A percentile compares a stretch with the other conserved stretches of the same genome.
Conservation (phyloP, 1,140 invertebrate species). For the Drosophila kohkoa region DNA sequence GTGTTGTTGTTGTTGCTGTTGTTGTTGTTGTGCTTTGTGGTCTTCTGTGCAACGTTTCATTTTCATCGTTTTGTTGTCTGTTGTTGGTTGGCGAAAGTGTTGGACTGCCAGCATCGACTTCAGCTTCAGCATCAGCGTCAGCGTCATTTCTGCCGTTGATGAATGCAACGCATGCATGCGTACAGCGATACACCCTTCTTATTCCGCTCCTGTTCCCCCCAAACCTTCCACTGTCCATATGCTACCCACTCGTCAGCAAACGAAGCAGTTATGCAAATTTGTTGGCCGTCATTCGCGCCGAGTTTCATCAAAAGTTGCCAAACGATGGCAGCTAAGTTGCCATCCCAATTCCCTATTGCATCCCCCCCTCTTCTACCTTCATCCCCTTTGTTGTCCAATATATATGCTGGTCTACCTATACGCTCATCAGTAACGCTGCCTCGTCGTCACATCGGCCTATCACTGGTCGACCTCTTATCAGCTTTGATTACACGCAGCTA, state of each 20-base stretch:
- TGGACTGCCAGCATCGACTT: conserved; percentile 27
- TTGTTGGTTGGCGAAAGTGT: conserved; percentile 42
- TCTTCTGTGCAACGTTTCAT: conserved; percentile 68
- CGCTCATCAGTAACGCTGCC: background rate
- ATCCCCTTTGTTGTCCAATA: background rate
- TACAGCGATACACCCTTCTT: conserved; percentile 50
- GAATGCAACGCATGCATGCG: conserved; percentile 82
- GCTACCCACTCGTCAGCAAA: conserved; percentile 49
- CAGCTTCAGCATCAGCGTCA: conserved; percentile 4
- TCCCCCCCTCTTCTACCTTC: background rate
- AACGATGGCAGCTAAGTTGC: conserved; percentile 33
- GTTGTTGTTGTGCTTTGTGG: conserved; percentile 56
- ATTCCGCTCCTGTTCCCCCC: background rate
- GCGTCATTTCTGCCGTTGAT: conserved; percentile 62
- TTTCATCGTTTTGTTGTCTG: conserved; percentile 71
- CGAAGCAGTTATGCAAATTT: conserved; percentile 79
- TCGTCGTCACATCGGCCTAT: conserved; percentile 22
- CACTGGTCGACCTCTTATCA: conserved; percentile 43
- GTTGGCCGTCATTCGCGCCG: conserved; percentile 64
- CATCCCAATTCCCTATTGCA: background rate
- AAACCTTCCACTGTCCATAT: background rate
- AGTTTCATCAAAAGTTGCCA: conserved; percentile 78
- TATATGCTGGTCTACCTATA: background rate
- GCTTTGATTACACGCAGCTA: conserved; percentile 40
- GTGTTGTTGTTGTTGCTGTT: conserved; percentile 29